Evolutionary conservation across 2,797 vertebrate genomes (phyloP).

Genomic region (Halcyon smyrnensis): DNA sequence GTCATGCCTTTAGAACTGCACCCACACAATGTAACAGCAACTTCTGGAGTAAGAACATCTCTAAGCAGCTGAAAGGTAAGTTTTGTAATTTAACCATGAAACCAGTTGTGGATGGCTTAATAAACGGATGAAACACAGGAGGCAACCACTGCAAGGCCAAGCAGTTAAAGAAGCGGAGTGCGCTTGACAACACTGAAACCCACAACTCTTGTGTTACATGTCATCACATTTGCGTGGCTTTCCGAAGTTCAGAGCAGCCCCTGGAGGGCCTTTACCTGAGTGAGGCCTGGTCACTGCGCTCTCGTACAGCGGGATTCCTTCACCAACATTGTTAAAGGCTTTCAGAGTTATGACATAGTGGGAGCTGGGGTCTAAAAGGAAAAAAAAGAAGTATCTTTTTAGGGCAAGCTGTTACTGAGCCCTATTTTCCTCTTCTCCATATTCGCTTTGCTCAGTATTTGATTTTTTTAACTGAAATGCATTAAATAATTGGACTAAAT

Average conservation of each 20-base stretch:
- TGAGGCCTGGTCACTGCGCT: constrained; percentile 94
- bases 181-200: fast-evolving
- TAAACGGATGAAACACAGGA: background rate
- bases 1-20: background rate
- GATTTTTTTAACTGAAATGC: background rate
- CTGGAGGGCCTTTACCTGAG: constrained; percentile 76
- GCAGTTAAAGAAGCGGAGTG: background rate
- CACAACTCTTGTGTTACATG: fast-evolving
- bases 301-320: constrained; percentile 97
- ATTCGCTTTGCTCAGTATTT: background rate
- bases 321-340: constrained; percentile 95
- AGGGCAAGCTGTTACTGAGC: background rate
- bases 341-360: constrained; percentile 98
- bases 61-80: background rate
- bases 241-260: background rate
- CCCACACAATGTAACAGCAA: no score
- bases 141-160: background rate
- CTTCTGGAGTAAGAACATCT: background rate
- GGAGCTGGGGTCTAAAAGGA: constrained; percentile 90
- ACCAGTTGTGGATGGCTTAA: background rate
- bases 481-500: background rate
- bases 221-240: fast-evolving
- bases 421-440: background rate
- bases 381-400: background rate
- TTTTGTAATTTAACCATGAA: background rate